Percentiles rank a stretch among this genome's conserved stretches.
Conservation (phyloP, 30 jellyfish, hydroid and myxozoan genomes). For the Cassiopea andromeda region DNA sequence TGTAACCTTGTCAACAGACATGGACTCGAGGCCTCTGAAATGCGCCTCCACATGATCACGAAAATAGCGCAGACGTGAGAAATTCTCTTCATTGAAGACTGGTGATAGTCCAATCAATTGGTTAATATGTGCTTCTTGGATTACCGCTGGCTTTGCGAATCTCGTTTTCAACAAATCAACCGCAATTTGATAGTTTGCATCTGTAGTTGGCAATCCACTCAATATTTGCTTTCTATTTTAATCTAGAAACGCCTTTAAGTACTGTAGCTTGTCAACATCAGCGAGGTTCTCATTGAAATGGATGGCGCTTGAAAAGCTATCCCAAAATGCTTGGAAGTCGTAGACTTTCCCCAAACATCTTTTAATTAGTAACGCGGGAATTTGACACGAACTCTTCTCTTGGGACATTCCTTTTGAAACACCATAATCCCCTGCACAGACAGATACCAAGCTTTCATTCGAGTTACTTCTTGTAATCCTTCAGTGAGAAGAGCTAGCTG, state of each 20-base stretch:
- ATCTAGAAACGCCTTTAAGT: conserved; percentile 28
- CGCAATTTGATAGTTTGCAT: conserved; percentile 23
- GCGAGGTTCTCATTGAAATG: conserved; percentile 50
- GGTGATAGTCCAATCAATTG: neutral
- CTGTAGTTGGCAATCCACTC: conserved; percentile 40
- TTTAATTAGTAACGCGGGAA: conserved; percentile 33
- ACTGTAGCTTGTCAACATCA: conserved; percentile 41
- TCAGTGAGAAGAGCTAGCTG: too few relatives aligned
- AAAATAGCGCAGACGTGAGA: conserved; percentile 7
- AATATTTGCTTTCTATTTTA: conserved; percentile 2
- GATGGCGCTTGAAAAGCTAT: conserved; percentile 40
- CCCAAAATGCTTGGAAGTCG: conserved; percentile 25
- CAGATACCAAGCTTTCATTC: neutral
- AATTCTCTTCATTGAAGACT: conserved; percentile 13
- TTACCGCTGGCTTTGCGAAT: neutral
- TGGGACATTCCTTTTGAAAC: neutral
- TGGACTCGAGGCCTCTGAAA: conserved; percentile 14
- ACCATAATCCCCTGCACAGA: neutral
- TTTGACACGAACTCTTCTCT: conserved; percentile 33
- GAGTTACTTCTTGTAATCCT: neutral
- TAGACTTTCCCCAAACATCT: conserved; percentile 22
- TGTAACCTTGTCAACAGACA: conserved; percentile 14
- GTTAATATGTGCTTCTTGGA: neutral
- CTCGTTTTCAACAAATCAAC: conserved; percentile 13
- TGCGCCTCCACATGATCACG: conserved; percentile 31